Base-by-base conservation (phyloP, 1,140 invertebrate genomes). In the Medauroidea extradentata region DNA sequence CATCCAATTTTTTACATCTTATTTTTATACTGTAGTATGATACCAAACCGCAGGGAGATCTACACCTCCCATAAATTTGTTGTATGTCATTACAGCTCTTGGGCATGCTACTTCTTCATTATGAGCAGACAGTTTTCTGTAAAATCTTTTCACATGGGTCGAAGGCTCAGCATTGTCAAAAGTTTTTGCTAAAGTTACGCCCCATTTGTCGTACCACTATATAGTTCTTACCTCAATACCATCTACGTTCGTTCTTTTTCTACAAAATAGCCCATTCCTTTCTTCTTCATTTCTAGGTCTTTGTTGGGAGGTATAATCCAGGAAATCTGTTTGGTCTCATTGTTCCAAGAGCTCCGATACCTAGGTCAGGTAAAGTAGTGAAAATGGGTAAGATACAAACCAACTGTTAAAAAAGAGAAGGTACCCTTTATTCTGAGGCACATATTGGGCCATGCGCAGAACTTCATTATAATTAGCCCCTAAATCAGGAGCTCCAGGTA, bases 291-390 rank as follows among this genome's bases (percentile, higher is more conserved):
- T 21, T 24, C 50, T n/a, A 4, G n/a, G 50, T 52, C 50, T n/a
- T n/a, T 5, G 18, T 24, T 53, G 67, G 61, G 57, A 76, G 64
- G 52, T 63, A 55, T 61, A 62, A 67, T 50, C 65, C 66, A 64
- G 58, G 59, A 27, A 75, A 52, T 64, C 72, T 64, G 65, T 75
- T 73, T 56, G 53, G 27, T 59, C 70, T 67, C 23, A 76, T 67
- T 57, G 71, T 77, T 65, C 71, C 76, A 34, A 77, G 54, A 63
- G 68, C 70, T 18, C 74, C 50, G 34, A 71, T 64, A 19, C 62
- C 54, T 18, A 54, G 24, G 53, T 64, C 62, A 46, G 29, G n/a
- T 2, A 63, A 29, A 18, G 62, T 44, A 38, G 39, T 51, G 21
- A 69, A 24, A 69, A 62, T 50, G 29, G 25, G 21, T 65, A 21